Conservation (phyloP, 2,888 invertebrate genomes). For the Liopterus haemorrhoidalis region DNA sequence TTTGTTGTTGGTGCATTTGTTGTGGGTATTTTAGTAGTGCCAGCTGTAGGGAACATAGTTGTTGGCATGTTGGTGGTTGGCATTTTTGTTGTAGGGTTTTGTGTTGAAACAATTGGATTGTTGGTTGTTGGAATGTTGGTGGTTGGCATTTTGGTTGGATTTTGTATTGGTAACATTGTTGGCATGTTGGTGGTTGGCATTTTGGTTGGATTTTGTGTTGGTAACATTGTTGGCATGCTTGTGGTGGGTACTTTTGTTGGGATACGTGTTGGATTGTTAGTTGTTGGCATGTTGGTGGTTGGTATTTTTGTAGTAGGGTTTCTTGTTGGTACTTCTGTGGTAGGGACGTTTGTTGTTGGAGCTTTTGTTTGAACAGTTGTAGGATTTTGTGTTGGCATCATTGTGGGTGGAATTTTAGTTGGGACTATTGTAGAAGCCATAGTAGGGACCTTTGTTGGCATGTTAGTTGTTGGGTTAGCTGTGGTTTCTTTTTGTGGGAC, state of each 20-base stretch:
- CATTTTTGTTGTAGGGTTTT: conserved; percentile 16
- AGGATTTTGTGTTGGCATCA: conserved; percentile 18
- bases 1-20: conserved; percentile 30
- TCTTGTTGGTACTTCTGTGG: conserved; percentile 33
- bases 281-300: conserved; percentile 22
- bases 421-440: conserved; percentile 29
- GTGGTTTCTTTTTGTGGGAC: too few relatives aligned
- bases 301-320: conserved; percentile 21
- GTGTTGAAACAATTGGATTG: conserved; percentile 19
- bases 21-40: conserved; percentile 13
- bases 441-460: conserved; percentile 12
- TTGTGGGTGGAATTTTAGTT: conserved; percentile 30
- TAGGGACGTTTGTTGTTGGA: conserved; percentile 39
- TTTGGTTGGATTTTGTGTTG: too few relatives aligned
- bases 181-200: not conserved
- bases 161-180: not conserved
- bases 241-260: conserved; percentile 37
- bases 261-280: conserved; percentile 44
- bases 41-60: conserved; percentile 24
- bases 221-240: conserved; percentile 11
- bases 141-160: conserved; percentile 4
- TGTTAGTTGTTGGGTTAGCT: not conserved
- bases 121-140: conserved; percentile 16
- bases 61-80: conserved; percentile 16
- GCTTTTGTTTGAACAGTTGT: conserved; percentile 50